phyloP scores from a whole-genome alignment of 1,140 invertebrate genomes.

The Diabrotica undecimpunctata region DNA sequence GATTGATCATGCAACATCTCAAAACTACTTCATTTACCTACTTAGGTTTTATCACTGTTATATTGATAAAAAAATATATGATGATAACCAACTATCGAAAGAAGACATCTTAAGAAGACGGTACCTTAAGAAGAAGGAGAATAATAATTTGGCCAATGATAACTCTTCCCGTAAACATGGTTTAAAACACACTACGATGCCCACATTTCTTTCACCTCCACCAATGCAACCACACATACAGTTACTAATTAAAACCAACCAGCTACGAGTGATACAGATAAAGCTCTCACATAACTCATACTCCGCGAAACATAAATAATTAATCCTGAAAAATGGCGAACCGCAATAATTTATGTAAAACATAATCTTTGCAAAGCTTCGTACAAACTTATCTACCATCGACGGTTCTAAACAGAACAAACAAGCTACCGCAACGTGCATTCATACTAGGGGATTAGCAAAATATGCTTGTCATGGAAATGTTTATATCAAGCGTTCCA shows the following conservation, averaged over 20 bases:
- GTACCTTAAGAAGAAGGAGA: too few species aligned
- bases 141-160: too few species aligned
- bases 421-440: background rate
- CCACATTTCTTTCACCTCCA: background rate
- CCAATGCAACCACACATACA: background rate
- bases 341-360: constrained; percentile 14
- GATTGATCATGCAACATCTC: too few species aligned
- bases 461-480: constrained; percentile 5
- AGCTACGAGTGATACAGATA: constrained; percentile 8
- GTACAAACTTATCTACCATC: constrained; percentile 10
- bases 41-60: too few species aligned
- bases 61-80: too few species aligned
- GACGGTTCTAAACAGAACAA: constrained; percentile 4
- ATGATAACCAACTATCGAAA: too few species aligned
- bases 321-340: constrained; percentile 12
- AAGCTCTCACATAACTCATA: constrained; percentile 8
- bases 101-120: too few species aligned
- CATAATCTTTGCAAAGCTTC: constrained; percentile 3
- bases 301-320: constrained; percentile 4
- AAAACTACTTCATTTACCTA: too few species aligned
- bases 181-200: too few species aligned
- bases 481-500: background rate
- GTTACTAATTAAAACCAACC: constrained; percentile 1
- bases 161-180: too few species aligned
- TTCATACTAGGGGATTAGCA: constrained; percentile 10